Base-by-base conservation (phyloP, 30 jellyfish, hydroid and myxozoan genomes). In the Mastigias papua region DNA sequence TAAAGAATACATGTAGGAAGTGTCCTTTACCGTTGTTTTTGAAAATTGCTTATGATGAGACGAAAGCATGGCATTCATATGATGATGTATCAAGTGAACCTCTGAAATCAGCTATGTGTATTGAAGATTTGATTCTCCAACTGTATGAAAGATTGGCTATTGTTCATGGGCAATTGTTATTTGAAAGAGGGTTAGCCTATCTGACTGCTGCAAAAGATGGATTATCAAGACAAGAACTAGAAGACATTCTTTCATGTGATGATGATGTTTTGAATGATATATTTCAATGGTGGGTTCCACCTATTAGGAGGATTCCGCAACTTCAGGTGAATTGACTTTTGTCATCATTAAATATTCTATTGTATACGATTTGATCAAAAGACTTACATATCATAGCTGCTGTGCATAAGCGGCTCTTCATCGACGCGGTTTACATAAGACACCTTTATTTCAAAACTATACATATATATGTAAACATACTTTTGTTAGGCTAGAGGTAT, bases 251-350 rank as follows among this genome's bases (percentile, higher is more conserved):
- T 68, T 78, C 89, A 26, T 78, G 89, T 78, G 89, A 78, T 61
- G 89, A 78, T 34, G 79, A 78, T 5, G 75, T 78, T 9, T 35
- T 78, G 22, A 49, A 78, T 78, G 81, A 78, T 78, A 61, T 78
- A 11, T 78, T 30, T 78, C 89, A 78, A 62, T 78, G 89, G 89
- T 78, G 89, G 89, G 48, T 78, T 29, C 89, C 78, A 57, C 89
- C 89, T 13, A 78, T 78, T 30, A 30, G 89, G 20, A 60, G 89
- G 34, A 78, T 78, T 15, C 89, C 89, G 9, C 75, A 60, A 61
- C 80, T 78, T 13, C 89, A 78, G 89, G 89, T 78, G 26, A 57
- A 9, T 51, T 51, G 16, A 51, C 17, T 11, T 11, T 37, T 37
- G 11, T 37, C n/a, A n/a, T n/a, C n/a, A n/a, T n/a, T n/a, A n/a